Evolutionary conservation across 2,888 invertebrate species (phyloP).

Genomic region (Taenaris catops): DNA sequence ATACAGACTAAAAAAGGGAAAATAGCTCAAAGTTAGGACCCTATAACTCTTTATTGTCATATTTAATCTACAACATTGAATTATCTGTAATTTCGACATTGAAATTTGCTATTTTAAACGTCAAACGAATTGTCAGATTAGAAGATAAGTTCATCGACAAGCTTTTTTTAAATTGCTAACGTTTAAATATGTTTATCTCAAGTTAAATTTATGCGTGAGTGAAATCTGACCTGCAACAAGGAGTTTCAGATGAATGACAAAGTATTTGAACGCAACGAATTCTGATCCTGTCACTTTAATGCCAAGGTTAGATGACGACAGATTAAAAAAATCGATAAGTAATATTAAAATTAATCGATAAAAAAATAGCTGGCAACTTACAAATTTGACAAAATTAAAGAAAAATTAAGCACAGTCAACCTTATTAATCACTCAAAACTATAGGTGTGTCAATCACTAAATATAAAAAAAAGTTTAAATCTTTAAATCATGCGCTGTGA

Average conservation of each 20-base stretch:
- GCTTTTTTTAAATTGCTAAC: too few species aligned
- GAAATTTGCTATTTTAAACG: too few species aligned
- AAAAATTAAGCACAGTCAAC: constrained; percentile 30
- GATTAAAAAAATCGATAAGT: constrained; percentile 6
- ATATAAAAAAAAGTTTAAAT: constrained; percentile 21
- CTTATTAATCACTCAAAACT: constrained; percentile 34
- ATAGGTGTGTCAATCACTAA: constrained; percentile 20
- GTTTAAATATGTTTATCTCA: too few species aligned
- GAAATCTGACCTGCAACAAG: constrained; percentile 10
- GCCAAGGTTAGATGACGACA: constrained; percentile 28
- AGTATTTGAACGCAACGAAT: constrained; percentile 20
- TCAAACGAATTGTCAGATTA: too few species aligned
- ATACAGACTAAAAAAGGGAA: not conserved
- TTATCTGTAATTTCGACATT: too few species aligned
- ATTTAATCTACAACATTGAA: too few species aligned
- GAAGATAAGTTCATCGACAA: too few species aligned
- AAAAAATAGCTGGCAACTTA: constrained; percentile 15
- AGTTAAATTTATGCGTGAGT: too few species aligned
- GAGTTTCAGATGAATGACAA: constrained; percentile 16
- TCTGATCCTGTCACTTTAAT: constrained; percentile 27
- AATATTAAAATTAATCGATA: constrained; percentile 3
- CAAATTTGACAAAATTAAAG: constrained; percentile 13
- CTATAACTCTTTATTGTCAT: too few species aligned
- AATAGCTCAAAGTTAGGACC: too few species aligned
- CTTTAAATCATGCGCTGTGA: constrained; percentile 38